phyloP scores from a whole-genome alignment of 2,113 vertebrate species.

The Colistium nudipinnis region DNA sequence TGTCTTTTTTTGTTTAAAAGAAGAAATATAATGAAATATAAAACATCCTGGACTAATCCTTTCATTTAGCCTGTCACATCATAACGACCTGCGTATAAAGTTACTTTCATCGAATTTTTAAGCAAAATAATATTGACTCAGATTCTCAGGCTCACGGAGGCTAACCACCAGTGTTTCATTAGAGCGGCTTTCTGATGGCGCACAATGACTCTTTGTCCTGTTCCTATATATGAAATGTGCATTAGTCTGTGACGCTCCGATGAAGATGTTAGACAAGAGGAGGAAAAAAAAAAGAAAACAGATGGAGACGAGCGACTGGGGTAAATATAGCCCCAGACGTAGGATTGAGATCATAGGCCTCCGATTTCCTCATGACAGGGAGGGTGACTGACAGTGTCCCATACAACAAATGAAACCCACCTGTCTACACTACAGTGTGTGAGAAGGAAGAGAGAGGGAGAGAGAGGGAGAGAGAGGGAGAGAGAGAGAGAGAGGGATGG shows the following conservation, averaged over 20 bases:
- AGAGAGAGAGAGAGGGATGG: constrained; percentile 31
- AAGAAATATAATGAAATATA: constrained; percentile 6
- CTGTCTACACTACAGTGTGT: constrained; percentile 42
- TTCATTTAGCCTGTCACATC: constrained; percentile 20
- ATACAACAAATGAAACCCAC: constrained; percentile 68
- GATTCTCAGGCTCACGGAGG: constrained; percentile 13
- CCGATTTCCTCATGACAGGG: constrained; percentile 64
- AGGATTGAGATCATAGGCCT: constrained; percentile 67
- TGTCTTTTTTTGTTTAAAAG: background rate
- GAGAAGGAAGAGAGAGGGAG: background rate
- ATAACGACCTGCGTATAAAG: constrained; percentile 29
- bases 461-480: constrained; percentile 12
- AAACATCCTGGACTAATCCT: constrained; percentile 28
- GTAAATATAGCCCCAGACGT: constrained; percentile 61
- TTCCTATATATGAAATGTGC: background rate
- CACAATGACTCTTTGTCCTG: constrained; percentile 6
- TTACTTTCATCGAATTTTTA: constrained; percentile 16
- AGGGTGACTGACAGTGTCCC: constrained; percentile 66
- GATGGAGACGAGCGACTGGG: constrained; percentile 46
- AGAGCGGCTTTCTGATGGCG: background rate
- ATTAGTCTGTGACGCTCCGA: constrained; percentile 31
- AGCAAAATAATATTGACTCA: constrained; percentile 35
- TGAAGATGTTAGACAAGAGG: constrained; percentile 27
- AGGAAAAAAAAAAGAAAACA: constrained; percentile 38
- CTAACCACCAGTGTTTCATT: constrained; percentile 38